Evolutionary conservation across 1,140 invertebrate genomes (phyloP).

Genomic region (Mercenaria mercenaria): DNA sequence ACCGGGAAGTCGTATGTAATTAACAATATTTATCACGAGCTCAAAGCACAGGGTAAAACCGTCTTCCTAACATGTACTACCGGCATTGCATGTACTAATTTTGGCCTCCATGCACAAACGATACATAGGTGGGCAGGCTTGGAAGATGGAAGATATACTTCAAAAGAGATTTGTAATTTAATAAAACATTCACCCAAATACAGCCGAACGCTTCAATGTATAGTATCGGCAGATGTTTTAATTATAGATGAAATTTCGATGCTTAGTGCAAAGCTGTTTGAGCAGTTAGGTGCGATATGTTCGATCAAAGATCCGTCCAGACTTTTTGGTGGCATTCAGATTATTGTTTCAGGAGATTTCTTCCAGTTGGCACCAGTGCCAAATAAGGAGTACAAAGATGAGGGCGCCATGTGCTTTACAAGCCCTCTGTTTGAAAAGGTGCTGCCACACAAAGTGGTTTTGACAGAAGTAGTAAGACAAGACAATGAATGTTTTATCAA

Average conservation of each 20-base stretch:
- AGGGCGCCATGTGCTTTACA: not conserved
- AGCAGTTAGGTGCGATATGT: not conserved
- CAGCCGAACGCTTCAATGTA: not conserved
- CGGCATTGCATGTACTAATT: slow-evolving; percentile 20
- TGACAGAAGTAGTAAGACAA: not conserved
- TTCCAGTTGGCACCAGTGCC: slow-evolving; percentile 4
- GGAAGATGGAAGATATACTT: not conserved
- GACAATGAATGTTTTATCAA: not conserved
- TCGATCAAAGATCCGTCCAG: not conserved
- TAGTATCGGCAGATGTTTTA: not conserved
- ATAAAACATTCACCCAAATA: not conserved
- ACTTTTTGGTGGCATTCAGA: slow-evolving; percentile 37
- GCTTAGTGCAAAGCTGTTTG: not conserved
- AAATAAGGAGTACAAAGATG: not conserved
- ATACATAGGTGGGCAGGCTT: slow-evolving; percentile 56
- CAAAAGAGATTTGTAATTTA: not conserved
- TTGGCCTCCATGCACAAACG: not conserved
- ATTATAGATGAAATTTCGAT: slow-evolving; percentile 52
- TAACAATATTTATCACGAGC: not conserved
- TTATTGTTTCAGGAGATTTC: slow-evolving; percentile 24
- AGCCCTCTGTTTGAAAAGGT: not conserved
- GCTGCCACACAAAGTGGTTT: not conserved
- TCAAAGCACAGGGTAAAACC: not conserved
- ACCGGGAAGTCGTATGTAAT: slow-evolving; percentile 58
- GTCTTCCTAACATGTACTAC: slow-evolving; percentile 40